These are phyloP conservation scores for Muscina levida DNA, from an alignment of 2,888 invertebrate species.

Conservation along the genomic window DNA sequence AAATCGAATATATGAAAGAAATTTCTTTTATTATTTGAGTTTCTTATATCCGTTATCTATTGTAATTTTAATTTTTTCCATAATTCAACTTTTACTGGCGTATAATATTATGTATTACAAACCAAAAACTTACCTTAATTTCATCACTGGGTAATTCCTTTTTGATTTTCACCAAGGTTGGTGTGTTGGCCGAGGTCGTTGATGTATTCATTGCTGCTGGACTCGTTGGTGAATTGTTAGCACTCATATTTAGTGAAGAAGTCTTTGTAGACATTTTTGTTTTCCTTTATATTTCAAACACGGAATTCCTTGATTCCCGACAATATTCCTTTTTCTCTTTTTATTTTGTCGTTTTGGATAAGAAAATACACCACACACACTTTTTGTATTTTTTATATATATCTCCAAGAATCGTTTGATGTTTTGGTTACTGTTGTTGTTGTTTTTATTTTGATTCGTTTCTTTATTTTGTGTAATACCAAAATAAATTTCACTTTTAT, in stretches of 20 bases:
- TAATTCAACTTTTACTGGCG: too few species aligned
- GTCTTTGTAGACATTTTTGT: slow-evolving; percentile 81
- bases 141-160: slow-evolving; percentile 87
- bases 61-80: too few species aligned
- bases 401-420: background rate
- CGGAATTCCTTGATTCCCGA: slow-evolving; percentile 33
- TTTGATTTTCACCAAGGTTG: slow-evolving; percentile 80
- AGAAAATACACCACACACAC: slow-evolving; percentile 3
- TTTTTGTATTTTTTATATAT: too few species aligned
- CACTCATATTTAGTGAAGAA: slow-evolving; percentile 77
- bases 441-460: slow-evolving; percentile 20
- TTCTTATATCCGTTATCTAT: too few species aligned
- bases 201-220: slow-evolving; percentile 64
- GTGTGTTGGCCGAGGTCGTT: slow-evolving; percentile 53
- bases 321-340: slow-evolving; percentile 30
- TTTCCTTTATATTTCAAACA: slow-evolving; percentile 23
- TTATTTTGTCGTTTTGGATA: slow-evolving; percentile 14
- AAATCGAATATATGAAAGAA: too few species aligned
- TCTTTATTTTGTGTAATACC: slow-evolving; percentile 24
- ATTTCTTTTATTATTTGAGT: too few species aligned
- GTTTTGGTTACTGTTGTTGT: slow-evolving; percentile 24
- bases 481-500: slow-evolving; percentile 62
- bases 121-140: slow-evolving; percentile 86
- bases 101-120: too few species aligned
- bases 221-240: slow-evolving; percentile 59